Percentiles rank a stretch among this genome's conserved stretches.
phyloP scores from a whole-genome alignment of 2,888 invertebrate species.

The Polymixis lichenea region DNA sequence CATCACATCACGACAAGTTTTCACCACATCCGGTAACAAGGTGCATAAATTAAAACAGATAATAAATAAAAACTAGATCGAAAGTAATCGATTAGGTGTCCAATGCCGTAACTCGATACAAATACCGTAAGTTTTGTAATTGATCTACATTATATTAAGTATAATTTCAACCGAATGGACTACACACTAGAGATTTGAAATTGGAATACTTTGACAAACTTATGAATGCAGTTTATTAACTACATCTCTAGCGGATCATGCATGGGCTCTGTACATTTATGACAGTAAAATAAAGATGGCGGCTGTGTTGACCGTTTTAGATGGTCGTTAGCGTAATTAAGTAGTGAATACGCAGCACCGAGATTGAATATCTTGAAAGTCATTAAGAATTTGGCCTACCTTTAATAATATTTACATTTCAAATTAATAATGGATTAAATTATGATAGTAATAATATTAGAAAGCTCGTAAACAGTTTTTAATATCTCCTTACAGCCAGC shows the following conservation, averaged over 20 bases:
- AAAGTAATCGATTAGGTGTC: slow-evolving; percentile 75
- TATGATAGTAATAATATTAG: slow-evolving; percentile 21
- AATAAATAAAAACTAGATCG: slow-evolving; percentile 74
- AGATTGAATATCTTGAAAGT: slow-evolving; percentile 58
- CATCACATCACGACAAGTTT: slow-evolving; percentile 73
- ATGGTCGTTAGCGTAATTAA: slow-evolving; percentile 68
- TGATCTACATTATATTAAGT: slow-evolving; percentile 69
- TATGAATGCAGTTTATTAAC: slow-evolving; percentile 44
- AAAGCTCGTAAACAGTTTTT: slow-evolving; percentile 44
- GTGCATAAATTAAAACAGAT: slow-evolving; percentile 74
- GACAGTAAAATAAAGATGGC: slow-evolving; percentile 60
- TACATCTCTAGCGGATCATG: slow-evolving; percentile 15
- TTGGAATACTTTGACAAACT: slow-evolving; percentile 65
- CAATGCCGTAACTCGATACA: slow-evolving; percentile 70
- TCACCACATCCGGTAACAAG: slow-evolving; percentile 79
- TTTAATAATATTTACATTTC: slow-evolving; percentile 46
- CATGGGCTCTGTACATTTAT: slow-evolving; percentile 11
- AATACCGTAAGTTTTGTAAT: slow-evolving; percentile 74
- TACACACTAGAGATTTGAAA: slow-evolving; percentile 59
- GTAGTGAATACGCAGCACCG: slow-evolving; percentile 61
- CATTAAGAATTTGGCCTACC: slow-evolving; percentile 30
- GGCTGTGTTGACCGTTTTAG: slow-evolving; percentile 43
- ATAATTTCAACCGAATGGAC: slow-evolving; percentile 64
- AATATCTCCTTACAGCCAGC: not conserved
- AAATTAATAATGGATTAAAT: slow-evolving; percentile 22